A percentile compares a stretch with the other conserved stretches of the same genome.
phyloP scores from a whole-genome alignment of 1,140 invertebrate genomes.

The Epicauta chinensis region DNA sequence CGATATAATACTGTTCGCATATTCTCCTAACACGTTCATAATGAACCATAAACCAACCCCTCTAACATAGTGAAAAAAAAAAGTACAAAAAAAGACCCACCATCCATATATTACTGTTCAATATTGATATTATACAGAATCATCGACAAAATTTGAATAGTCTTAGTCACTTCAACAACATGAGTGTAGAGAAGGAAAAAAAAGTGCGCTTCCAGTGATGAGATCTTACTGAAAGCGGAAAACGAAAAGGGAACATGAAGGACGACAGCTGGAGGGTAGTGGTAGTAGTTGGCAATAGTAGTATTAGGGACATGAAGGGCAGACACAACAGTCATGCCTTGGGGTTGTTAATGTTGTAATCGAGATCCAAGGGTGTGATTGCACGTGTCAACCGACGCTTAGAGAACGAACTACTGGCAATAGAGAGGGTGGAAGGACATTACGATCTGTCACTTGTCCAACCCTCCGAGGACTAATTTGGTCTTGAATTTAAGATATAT shows the following conservation, averaged over 20 bases:
- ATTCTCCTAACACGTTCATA: constrained; percentile 14
- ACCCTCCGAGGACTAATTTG: constrained; percentile 24
- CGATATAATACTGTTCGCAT: constrained; percentile 2
- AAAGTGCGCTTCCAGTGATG: constrained; percentile 1
- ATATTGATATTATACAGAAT: constrained; percentile 21
- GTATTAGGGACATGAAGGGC: background rate
- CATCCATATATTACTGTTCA: constrained; percentile 3
- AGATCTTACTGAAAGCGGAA: too few relatives aligned
- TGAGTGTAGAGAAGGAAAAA: constrained; percentile 10
- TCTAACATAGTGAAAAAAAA: too few relatives aligned
- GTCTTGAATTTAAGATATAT: constrained; percentile 16
- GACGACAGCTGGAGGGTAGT: constrained; percentile 5
- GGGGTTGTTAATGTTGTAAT: constrained; percentile 33
- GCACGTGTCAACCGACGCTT: constrained; percentile 24
- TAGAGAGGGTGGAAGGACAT: constrained; percentile 14
- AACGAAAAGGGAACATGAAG: constrained; percentile 4
- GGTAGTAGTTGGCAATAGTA: background rate
- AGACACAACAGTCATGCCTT: constrained; percentile 5
- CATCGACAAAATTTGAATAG: constrained; percentile 18
- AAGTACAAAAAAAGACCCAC: constrained; percentile 20
- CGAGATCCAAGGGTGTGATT: constrained; percentile 32
- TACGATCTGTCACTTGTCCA: constrained; percentile 28
- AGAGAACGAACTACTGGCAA: background rate
- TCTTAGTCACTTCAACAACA: constrained; percentile 20
- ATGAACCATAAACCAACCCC: constrained; percentile 12